A percentile compares a stretch with the other conserved stretches of the same genome.
Conservation (phyloP, 2,113 vertebrate species). For the Ceyx melanurus region DNA sequence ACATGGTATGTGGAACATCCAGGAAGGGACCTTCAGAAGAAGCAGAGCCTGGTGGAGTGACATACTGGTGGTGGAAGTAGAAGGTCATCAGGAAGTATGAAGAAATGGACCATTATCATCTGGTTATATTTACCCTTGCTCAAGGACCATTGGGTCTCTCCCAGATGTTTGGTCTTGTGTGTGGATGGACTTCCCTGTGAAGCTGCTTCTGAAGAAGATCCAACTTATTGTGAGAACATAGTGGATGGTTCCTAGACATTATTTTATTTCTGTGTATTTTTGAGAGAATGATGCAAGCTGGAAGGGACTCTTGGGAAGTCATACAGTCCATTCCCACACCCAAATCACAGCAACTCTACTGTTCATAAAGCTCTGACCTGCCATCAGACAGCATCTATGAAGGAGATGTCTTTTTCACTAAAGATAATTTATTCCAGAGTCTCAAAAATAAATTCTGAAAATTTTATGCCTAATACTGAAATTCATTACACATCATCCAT, state of each 20-base stretch:
- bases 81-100: background rate
- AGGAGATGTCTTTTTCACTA: background rate
- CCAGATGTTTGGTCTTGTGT: background rate
- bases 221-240: background rate
- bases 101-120: background rate
- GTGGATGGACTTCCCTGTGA: background rate
- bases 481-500: background rate
- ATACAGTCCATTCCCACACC: fast-evolving
- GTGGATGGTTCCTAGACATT: background rate
- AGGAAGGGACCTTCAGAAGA: background rate
- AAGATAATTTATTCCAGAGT: background rate
- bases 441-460: background rate
- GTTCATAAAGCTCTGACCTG: background rate
- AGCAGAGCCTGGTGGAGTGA: background rate
- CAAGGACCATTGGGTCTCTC: background rate
- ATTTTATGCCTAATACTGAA: background rate
- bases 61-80: background rate
- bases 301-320: background rate
- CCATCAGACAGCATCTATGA: background rate
- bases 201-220: background rate
- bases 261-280: background rate
- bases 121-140: background rate
- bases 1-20: fast-evolving
- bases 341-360: background rate
- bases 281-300: background rate